Conservation (phyloP, 2,113 vertebrate genomes). For the Bos indicus region DNA sequence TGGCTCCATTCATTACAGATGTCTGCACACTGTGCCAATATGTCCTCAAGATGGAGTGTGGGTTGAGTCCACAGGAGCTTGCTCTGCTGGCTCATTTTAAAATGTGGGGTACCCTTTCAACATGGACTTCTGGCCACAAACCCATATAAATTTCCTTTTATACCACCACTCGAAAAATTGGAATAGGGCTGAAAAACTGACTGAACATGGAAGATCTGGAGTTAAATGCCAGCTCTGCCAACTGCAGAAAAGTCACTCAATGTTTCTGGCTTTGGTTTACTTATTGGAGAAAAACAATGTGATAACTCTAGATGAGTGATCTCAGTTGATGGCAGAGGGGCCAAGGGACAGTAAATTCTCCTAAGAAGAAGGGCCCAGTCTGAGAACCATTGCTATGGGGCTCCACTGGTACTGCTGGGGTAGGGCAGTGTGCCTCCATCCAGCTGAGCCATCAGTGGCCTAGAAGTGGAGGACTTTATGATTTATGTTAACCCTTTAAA, state of each 20-base stretch:
- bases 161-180: background rate
- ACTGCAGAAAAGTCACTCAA: background rate
- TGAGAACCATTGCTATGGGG: background rate
- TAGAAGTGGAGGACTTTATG: background rate
- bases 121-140: background rate
- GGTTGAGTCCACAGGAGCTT: background rate
- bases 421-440: background rate
- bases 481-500: background rate
- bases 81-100: background rate
- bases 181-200: background rate
- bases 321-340: background rate
- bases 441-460: background rate
- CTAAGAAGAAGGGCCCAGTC: background rate
- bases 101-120: background rate
- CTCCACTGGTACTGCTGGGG: background rate
- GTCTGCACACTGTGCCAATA: background rate
- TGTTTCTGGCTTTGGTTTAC: background rate
- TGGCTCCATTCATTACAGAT: background rate
- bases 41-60: background rate
- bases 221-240: conserved; percentile 17
- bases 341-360: background rate
- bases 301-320: background rate
- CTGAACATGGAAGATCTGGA: background rate
- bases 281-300: background rate
- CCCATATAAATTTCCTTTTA: background rate